Percentiles rank a stretch among this genome's conserved stretches.
These are phyloP conservation scores for Xylophagus ater DNA, from an alignment of 2,888 invertebrate genomes.

Conservation along the genomic window DNA sequence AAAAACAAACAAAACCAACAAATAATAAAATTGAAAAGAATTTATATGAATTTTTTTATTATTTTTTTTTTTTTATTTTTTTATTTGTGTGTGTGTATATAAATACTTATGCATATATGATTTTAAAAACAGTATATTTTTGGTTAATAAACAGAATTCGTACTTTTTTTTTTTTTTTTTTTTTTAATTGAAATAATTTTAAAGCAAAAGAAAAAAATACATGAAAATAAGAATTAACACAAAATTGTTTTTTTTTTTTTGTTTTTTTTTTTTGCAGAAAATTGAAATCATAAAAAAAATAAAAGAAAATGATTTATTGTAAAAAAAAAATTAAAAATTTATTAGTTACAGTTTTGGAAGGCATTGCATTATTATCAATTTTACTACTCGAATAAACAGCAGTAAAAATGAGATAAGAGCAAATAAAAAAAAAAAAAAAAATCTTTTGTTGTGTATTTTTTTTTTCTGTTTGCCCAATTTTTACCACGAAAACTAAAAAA, in stretches of 20 bases:
- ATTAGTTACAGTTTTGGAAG: conserved; percentile 10
- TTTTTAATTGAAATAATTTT: conserved; percentile 10
- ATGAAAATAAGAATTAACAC: conserved; percentile 9
- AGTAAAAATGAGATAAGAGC: conserved; percentile 8
- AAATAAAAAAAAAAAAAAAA: conserved; percentile 6
- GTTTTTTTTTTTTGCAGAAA: conserved; percentile 9
- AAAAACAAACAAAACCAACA: too few species aligned
- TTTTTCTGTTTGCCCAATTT: too few species aligned
- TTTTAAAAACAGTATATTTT: too few species aligned
- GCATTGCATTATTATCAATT: conserved; percentile 8
- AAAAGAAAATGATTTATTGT: too few species aligned
- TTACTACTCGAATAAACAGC: conserved; percentile 11
- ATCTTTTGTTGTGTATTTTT: conserved; percentile 1
- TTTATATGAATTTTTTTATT: too few species aligned
- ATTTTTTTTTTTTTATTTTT: too few species aligned
- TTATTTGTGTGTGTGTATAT: too few species aligned
- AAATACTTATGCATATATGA: too few species aligned
- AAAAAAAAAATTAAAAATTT: conserved; percentile 3
- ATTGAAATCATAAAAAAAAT: conserved; percentile 4
- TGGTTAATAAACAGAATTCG: too few species aligned
- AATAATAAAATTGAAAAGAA: too few species aligned
- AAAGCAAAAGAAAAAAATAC: conserved; percentile 11
- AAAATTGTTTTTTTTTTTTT: conserved; percentile 8
- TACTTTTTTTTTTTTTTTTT: too few species aligned
- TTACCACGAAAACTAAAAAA: too few species aligned